These are phyloP conservation scores for Aulostomus chinensis DNA, from an alignment of 2,797 vertebrate genomes.

Conservation along the genomic window DNA sequence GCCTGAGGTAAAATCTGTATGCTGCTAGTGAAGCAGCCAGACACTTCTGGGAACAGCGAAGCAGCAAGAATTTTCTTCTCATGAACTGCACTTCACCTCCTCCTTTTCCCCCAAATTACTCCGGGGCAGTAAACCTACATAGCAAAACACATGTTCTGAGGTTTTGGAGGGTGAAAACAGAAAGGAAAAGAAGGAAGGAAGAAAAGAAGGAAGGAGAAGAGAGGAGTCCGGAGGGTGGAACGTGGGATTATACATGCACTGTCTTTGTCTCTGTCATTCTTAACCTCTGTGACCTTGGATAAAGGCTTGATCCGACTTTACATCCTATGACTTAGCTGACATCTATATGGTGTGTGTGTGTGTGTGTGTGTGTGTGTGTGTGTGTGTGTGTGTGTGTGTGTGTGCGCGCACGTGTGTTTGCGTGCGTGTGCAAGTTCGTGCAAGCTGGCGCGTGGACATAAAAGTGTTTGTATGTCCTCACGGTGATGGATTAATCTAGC, in stretches of 20 bases:
- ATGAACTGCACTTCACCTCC: conserved; percentile 20
- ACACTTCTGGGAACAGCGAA: conserved; percentile 26
- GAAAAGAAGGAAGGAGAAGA: too few species aligned
- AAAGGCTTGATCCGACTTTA: conserved; percentile 29
- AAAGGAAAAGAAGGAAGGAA: too few species aligned
- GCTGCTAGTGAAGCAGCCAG: conserved; percentile 6
- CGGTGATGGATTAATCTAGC: conserved; percentile 31
- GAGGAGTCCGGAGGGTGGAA: background rate
- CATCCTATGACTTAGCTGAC: conserved; percentile 38
- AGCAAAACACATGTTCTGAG: conserved; percentile 6
- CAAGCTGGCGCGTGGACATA: background rate
- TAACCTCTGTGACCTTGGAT: conserved; percentile 38
- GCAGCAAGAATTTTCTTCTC: conserved; percentile 11
- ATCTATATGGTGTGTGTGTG: conserved; percentile 4
- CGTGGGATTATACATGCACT: conserved; percentile 21
- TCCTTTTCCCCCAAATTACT: conserved; percentile 5
- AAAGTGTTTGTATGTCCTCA: conserved; percentile 6
- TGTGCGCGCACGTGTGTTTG: background rate
- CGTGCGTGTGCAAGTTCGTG: background rate
- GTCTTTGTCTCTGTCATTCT: conserved; percentile 17
- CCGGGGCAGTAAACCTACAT: background rate
- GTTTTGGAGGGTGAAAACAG: background rate
- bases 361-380: background rate
- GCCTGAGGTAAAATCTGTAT: conserved; percentile 25
- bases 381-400: background rate